Base-by-base conservation (phyloP, 2,797 vertebrate genomes). In the Simalia tracyae region DNA sequence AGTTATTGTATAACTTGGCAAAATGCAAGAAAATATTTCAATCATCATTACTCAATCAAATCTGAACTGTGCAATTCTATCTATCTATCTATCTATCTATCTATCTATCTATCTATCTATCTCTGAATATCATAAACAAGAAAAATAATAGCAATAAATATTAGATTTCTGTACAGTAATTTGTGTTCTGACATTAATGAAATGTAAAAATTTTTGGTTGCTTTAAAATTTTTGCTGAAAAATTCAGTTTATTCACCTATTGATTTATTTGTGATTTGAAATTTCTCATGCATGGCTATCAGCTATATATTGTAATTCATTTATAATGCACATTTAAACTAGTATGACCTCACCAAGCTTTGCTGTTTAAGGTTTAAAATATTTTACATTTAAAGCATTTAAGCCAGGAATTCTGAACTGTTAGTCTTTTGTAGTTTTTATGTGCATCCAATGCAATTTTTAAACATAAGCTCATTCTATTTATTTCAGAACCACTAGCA, bases 1-100 rank as follows among this genome's bases (percentile, higher is more conserved):
- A 91, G 17, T 88, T 64, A n/a, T 85, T 91, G 72, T 85, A 64
- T 92, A 46, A 68, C 59, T 86, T 19, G 72, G 91, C 12, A 87
- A 91, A 87, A 63, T 42, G 0, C 84, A 81, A 31, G 68, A 88
- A 93, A 5, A 31, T 64, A 89, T 92, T 60, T 28, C 61, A 22
- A 54, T 4, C 0, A 64, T 54, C 50, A 90, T 86, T 89, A 63
- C 3, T 12, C 15, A 64, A 93, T 89, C 46, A 68, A 66, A 46
- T 92, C 57, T 60, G 2, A 59, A 68, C 22, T 90, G 64, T 86
- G 4, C 12, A 84, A 81, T 57, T 76, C 72, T 76, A 8, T 72
- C 63, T 64, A 28, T 28, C 66, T 72, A 17, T 31, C 66, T 68
- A 17, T 36, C 66, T 72, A 15, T 68, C 64, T 72, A 68, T 15